A percentile compares a stretch with the other conserved stretches of the same genome.
Evolutionary conservation across 2,888 invertebrate genomes (phyloP).

Genomic region (Agelastica alni): DNA sequence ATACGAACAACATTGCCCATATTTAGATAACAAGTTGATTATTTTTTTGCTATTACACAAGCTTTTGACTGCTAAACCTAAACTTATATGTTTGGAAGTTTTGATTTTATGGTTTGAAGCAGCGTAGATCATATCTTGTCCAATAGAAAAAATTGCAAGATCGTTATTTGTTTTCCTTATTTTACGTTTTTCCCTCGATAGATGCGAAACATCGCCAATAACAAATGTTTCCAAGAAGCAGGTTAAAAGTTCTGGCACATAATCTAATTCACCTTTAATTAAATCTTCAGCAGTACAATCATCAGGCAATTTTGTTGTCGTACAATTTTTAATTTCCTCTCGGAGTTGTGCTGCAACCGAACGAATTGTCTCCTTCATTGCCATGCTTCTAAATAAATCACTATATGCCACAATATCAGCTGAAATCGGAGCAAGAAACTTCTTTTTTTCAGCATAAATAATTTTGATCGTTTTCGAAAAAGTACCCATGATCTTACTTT

Average conservation of each 20-base stretch:
- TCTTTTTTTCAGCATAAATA: not conserved
- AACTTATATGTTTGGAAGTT: slow-evolving; percentile 42
- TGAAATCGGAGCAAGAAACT: not conserved
- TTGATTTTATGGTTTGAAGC: slow-evolving; percentile 33
- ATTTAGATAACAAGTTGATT: slow-evolving; percentile 41
- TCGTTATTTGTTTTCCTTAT: slow-evolving; percentile 22
- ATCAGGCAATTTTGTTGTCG: not conserved
- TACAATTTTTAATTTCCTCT: not conserved
- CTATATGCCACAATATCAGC: not conserved
- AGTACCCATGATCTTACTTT: not conserved
- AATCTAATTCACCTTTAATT: slow-evolving; percentile 36
- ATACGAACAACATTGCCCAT: too few relatives aligned
- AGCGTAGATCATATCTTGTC: slow-evolving; percentile 41
- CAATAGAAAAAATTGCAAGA: too few relatives aligned
- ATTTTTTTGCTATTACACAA: too few relatives aligned
- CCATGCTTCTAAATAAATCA: not conserved
- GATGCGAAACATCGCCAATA: slow-evolving; percentile 34
- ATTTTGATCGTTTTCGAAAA: not conserved
- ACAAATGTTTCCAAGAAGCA: too few relatives aligned
- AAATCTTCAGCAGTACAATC: slow-evolving; percentile 30
- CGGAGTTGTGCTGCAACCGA: not conserved
- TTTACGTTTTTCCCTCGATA: slow-evolving; percentile 27
- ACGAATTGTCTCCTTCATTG: not conserved
- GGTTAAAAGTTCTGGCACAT: too few relatives aligned
- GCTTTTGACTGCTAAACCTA: slow-evolving; percentile 46